Base-by-base conservation (phyloP, 2,888 invertebrate genomes). In the Neoaliturus tenellus region DNA sequence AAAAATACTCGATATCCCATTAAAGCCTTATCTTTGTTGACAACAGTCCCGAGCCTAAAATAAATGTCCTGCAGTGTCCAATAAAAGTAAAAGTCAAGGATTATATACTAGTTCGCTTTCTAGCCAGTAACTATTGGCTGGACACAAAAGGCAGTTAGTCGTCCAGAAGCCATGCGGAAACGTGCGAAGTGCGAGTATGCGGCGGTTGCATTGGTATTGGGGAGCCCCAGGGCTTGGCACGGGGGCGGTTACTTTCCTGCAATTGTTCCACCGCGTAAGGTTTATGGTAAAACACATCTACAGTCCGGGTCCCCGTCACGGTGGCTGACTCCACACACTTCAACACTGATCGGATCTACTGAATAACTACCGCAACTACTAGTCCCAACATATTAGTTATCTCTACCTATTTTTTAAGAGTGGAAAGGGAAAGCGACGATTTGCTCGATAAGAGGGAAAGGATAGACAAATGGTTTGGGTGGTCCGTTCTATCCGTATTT, bases 91-190 rank as follows among this genome's bases (percentile, higher is more conserved):
- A 44, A 44, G 44, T 44, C 12, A 44, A 12, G 17, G 17, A 17
- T 44, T 14, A 14, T 17, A 39, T 39, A 25, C 28, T 31, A 62
- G 62, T 62, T 62, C 62, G 14, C 62, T 62, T 62, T 62, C 62
- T 62, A 62, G 12, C 28, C 62, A 62, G 62, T 62, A 62, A 62
- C 62, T 62, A 28, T 62, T 62, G 28, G 62, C 62, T 17, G 55
- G 28, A 28, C 71, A 71, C 71, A 71, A 71, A 71, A 41, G 71
- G 71, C 71, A 71, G 39, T 71, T 71, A 71, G 71, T 71, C 41
- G 14, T 39, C 20, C 71, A 71, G 71, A 39, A 71, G 71, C 71
- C 71, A 41, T 71, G 41, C 71, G 71, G 71, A 71, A 39, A 39
- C 71, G 17, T 67, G 33, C 20, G 35, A n/a, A 67, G 67, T 55